Base-by-base conservation (phyloP, 1,140 invertebrate genomes). In the Brachionus rotundiformis region DNA sequence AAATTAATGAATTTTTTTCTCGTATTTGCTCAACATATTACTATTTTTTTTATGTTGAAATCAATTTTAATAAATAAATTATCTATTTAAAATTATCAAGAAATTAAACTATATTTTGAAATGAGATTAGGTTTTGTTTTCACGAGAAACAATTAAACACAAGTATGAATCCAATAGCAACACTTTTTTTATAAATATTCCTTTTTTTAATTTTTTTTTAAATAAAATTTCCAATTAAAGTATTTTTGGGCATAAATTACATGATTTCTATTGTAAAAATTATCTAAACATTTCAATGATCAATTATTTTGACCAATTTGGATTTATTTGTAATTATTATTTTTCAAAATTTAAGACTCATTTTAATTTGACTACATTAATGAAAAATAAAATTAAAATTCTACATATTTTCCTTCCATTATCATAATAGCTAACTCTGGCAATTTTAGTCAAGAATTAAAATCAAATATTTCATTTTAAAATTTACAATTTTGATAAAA, bases 361-460 rank as follows among this genome's bases (percentile, higher is more conserved):
- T 27, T 29, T 29, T 27, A 29, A n/a, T n/a, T n/a, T n/a, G n/a
- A 63, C 29, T 63, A 63, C 19, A 63, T 63, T 29, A 63, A 33
- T 63, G 29, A 16, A 33, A 29, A 63, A 29, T 11, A 29, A 63
- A 11, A 63, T 29, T 29, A 63, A 29, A 63, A 63, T 29, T 63
- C 29, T 10, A 63, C 61, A 63, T 63, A 63, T 63, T 63, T 63
- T n/a, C 8, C 25, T n/a, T 0, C 61, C 61, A 63, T 63, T 63
- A 63, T 63, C 61, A 63, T 63, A 63, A 63, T 63, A 63, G 61
- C 29, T 33, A 11, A 29, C 29, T 63, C 61, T 63, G 29, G 61
- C 61, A 63, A 63, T 29, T 54, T 54, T 19, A 54, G 23, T 54
- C 47, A 19, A 54, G n/a, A 19, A 54, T 16, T 54, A 54, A 54